A percentile compares a stretch with the other conserved stretches of the same genome.
phyloP scores from a whole-genome alignment of 2,797 vertebrate species.

The Scyliorhinus canicula region DNA sequence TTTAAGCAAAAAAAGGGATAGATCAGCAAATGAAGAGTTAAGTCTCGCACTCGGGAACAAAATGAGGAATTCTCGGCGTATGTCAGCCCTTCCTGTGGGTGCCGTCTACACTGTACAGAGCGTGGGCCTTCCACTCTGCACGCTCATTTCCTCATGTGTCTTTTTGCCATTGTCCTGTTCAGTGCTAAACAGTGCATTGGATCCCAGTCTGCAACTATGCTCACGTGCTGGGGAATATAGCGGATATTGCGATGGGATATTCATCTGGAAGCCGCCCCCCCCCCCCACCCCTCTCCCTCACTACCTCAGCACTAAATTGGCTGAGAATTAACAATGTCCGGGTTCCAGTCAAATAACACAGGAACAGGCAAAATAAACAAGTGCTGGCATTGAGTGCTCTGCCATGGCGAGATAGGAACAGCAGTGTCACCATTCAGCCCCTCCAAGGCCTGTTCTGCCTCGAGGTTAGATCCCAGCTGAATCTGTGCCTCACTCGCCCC shows the following conservation, averaged over 20 bases:
- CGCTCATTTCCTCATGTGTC: neutral
- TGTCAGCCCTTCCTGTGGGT: neutral
- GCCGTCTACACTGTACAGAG: neutral
- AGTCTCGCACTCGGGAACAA: neutral
- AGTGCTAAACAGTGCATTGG: neutral
- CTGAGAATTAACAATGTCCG: neutral
- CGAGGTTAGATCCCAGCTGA: neutral
- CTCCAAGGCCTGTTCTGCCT: neutral
- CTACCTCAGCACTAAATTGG: neutral
- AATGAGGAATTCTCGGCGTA: neutral
- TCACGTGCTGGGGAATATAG: neutral
- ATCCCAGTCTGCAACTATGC: neutral
- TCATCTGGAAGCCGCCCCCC: neutral
- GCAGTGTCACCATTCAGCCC: neutral
- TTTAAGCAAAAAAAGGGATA: neutral
- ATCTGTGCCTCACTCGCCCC: neutral
- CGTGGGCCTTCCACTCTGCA: neutral
- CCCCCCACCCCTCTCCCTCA: too few species aligned
- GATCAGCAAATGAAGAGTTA: neutral
- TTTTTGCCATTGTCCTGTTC: neutral
- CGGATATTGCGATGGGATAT: too few species aligned
- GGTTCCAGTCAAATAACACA: neutral
- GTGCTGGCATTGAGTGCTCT: neutral
- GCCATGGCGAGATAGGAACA: neutral
- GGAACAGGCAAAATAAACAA: neutral